Conservation (phyloP, 2,797 vertebrate species). For the Eulemur rubriventer region DNA sequence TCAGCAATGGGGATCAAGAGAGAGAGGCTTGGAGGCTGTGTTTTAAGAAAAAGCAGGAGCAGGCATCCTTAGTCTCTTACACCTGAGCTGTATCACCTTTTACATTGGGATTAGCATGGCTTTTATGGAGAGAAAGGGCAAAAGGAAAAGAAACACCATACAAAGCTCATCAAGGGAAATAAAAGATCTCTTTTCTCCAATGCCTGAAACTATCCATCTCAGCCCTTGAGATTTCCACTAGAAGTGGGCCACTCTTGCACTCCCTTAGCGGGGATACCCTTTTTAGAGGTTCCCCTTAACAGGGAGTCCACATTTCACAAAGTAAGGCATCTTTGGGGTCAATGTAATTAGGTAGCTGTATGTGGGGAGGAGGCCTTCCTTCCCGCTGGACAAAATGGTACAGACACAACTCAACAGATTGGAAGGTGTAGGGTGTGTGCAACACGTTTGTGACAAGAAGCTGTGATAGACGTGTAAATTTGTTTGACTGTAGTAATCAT, state of each 20-base stretch:
- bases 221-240: not conserved
- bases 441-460: not conserved
- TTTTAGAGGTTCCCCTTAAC: not conserved
- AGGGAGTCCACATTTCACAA: too few species aligned
- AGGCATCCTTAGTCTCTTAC: not conserved
- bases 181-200: not conserved
- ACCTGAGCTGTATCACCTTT: accelerated
- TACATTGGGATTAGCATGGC: not conserved
- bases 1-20: not conserved
- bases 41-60: not conserved
- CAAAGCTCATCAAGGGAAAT: not conserved
- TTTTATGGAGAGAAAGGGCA: not conserved
- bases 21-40: not conserved
- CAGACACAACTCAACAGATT: not conserved
- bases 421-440: not conserved
- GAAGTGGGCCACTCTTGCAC: too few species aligned
- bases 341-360: not conserved
- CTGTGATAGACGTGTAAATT: too few species aligned
- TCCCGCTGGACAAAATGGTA: not conserved
- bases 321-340: not conserved
- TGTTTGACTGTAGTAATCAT: not conserved
- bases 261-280: not conserved
- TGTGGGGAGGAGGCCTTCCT: not conserved
- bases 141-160: not conserved
- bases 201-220: not conserved